Evolutionary conservation across 2,888 invertebrate species (phyloP).

Genomic region (Odontocolon sp.): DNA sequence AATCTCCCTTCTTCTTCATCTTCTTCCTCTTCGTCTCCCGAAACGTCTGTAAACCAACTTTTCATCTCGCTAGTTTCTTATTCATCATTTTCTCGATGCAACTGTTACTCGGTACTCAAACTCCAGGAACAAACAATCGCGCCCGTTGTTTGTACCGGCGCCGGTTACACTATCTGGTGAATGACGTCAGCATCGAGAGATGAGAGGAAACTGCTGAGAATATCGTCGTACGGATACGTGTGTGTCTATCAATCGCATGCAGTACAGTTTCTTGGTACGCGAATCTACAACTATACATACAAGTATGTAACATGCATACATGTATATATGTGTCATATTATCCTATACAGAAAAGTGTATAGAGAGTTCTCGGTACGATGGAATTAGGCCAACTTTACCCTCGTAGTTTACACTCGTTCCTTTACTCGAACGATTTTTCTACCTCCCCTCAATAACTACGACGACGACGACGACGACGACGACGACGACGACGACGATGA

Average conservation of each 20-base stretch:
- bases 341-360: conserved; percentile 10
- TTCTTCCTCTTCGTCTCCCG: neutral
- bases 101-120: conserved; percentile 5
- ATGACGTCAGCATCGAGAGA: conserved; percentile 39
- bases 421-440: conserved; percentile 45
- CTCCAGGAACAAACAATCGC: conserved; percentile 53
- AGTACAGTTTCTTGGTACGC: conserved; percentile 15
- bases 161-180: conserved; percentile 34
- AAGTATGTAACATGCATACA: too few species aligned
- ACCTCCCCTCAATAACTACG: conserved; percentile 32
- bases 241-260: neutral
- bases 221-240: too few species aligned
- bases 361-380: conserved; percentile 21
- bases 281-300: neutral
- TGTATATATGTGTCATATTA: neutral
- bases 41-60: too few species aligned
- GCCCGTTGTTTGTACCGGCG: conserved; percentile 54
- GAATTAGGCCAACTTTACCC: conserved; percentile 61
- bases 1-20: too few species aligned
- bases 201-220: neutral
- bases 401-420: conserved; percentile 50
- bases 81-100: conserved; percentile 1
- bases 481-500: conserved; percentile 27
- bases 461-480: conserved; percentile 28
- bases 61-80: neutral